Evolutionary conservation across 2,113 vertebrate genomes (phyloP).

Genomic region (Pituophis catenifer): DNA sequence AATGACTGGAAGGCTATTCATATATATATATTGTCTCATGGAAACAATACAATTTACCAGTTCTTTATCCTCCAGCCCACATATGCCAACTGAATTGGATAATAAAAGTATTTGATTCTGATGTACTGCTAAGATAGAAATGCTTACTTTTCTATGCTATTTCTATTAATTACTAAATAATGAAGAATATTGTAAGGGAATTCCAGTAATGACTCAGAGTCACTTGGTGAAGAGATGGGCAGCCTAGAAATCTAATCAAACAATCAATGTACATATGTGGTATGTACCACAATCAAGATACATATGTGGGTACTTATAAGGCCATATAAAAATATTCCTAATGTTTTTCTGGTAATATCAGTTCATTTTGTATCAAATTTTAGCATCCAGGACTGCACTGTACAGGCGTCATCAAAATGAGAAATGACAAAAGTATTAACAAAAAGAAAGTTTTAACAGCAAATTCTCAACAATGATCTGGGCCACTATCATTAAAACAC

Average conservation of each 20-base stretch:
- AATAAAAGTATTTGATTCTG: not conserved
- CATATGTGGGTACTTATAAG: not conserved
- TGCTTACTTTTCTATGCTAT: not conserved
- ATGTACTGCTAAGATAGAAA: not conserved
- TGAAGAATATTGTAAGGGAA: not conserved
- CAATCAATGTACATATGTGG: not conserved
- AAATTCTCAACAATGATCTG: not conserved
- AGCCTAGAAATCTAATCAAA: not conserved
- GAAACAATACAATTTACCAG: not conserved
- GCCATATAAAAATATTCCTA: not conserved
- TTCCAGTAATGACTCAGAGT: not conserved
- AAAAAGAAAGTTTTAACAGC: not conserved
- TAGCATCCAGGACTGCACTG: not conserved
- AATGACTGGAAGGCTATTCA: not conserved
- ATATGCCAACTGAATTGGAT: not conserved
- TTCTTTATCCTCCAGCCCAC: not conserved
- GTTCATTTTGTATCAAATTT: not conserved
- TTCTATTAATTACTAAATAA: not conserved
- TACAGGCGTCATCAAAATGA: not conserved
- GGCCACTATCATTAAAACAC: not conserved
- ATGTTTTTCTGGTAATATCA: not conserved
- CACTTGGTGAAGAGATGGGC: not conserved
- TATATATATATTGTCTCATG: not conserved
- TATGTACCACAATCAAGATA: too few species aligned
- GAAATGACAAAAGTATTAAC: not conserved